Percentiles rank a stretch among this genome's conserved stretches.
Conservation (phyloP, 2,113 vertebrate species). For the Puntigrus tetrazona region DNA sequence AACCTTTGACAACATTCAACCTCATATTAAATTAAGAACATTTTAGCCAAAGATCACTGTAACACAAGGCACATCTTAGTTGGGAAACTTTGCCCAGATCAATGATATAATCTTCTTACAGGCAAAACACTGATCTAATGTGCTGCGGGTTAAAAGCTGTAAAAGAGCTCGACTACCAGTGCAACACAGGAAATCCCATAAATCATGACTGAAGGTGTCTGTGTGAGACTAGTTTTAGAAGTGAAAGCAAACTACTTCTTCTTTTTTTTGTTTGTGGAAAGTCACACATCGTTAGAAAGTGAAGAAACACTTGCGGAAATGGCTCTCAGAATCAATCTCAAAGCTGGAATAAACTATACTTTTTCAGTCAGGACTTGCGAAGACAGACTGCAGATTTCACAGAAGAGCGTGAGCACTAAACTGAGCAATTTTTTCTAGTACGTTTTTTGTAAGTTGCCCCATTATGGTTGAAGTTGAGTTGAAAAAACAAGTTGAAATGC, state of each 20-base stretch:
- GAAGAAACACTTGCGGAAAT: background rate
- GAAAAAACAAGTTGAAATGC: too few species aligned
- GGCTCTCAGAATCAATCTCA: background rate
- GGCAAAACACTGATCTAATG: constrained; percentile 34
- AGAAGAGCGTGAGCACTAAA: background rate
- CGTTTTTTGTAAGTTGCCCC: too few species aligned
- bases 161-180: constrained; percentile 2
- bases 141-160: constrained; percentile 30
- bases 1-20: constrained; percentile 25
- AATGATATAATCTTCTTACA: constrained; percentile 38
- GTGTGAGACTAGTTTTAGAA: background rate
- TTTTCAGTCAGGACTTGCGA: background rate
- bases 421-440: too few species aligned
- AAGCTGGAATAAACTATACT: background rate
- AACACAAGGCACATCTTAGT: constrained; percentile 30
- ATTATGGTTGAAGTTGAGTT: too few species aligned
- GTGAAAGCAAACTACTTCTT: background rate
- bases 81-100: constrained; percentile 39
- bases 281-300: background rate
- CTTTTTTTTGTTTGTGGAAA: background rate
- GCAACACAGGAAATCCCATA: constrained; percentile 14
- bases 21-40: constrained; percentile 40
- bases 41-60: constrained; percentile 36
- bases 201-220: constrained; percentile 6
- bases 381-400: background rate